Conservation (phyloP, 2,797 vertebrate species). For the Melanitta fusca region DNA sequence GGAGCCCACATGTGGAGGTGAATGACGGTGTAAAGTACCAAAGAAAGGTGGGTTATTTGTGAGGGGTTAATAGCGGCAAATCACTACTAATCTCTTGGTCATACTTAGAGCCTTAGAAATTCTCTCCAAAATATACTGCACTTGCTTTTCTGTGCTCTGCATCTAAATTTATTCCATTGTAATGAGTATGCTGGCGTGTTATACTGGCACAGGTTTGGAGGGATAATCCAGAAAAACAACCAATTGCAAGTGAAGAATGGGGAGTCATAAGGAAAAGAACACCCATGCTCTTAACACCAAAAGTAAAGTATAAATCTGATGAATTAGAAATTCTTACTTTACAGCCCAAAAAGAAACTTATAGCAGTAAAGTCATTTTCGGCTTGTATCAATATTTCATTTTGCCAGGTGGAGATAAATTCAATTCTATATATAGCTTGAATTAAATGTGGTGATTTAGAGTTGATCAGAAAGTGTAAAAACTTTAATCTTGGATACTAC, state of each 20-base stretch:
- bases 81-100: neutral
- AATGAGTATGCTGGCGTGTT: neutral
- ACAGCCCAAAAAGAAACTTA: neutral
- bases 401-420: neutral
- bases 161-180: neutral
- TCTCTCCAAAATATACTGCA: neutral
- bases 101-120: neutral
- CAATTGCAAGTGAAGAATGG: neutral
- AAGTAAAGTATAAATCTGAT: neutral
- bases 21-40: neutral
- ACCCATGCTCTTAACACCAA: neutral
- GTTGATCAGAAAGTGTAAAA: neutral
- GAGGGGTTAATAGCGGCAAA: neutral
- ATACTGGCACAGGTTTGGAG: neutral
- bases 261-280: neutral
- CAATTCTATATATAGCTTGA: neutral
- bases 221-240: neutral
- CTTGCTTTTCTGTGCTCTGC: neutral
- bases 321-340: conserved; percentile 6
- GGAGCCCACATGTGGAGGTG: neutral
- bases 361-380: neutral
- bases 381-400: neutral
- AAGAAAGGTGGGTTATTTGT: neutral
- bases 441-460: neutral
- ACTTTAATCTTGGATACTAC: neutral